These are phyloP conservation scores for Gibbula magus DNA, from an alignment of 2,888 invertebrate genomes.

Conservation along the genomic window DNA sequence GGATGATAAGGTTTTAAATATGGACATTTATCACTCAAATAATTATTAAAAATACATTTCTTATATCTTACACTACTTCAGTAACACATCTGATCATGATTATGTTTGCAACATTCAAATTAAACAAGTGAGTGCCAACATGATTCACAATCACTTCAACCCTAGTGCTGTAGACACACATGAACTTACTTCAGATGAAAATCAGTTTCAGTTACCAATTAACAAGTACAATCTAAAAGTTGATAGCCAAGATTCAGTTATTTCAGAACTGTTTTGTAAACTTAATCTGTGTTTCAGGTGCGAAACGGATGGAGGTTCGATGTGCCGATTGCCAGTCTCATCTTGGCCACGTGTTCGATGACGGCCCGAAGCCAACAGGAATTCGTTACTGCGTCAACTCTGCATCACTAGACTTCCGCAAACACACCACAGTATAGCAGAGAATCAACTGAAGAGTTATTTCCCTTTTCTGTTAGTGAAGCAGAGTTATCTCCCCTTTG, in stretches of 20 bases:
- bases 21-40: too few species aligned
- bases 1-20: too few species aligned
- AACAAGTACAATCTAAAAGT: too few species aligned
- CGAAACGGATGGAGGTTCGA: conserved; percentile 67
- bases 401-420: conserved; percentile 72
- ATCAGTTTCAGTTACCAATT: too few species aligned
- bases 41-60: too few species aligned
- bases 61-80: too few species aligned
- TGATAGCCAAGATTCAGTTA: background rate
- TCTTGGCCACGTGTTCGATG: conserved; percentile 73
- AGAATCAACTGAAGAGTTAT: background rate
- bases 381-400: conserved; percentile 74
- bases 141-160: too few species aligned
- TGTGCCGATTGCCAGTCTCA: conserved; percentile 72
- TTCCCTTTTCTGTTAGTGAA: conserved; percentile 5
- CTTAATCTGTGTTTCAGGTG: conserved; percentile 54
- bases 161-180: too few species aligned
- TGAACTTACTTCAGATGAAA: too few species aligned
- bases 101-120: too few species aligned
- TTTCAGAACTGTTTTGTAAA: background rate
- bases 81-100: too few species aligned
- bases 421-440: conserved; percentile 71
- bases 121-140: too few species aligned
- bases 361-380: conserved; percentile 70
- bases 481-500: background rate